A percentile compares a stretch with the other conserved stretches of the same genome.
Conservation (phyloP, 2,888 invertebrate species). For the Cistogaster globosa region DNA sequence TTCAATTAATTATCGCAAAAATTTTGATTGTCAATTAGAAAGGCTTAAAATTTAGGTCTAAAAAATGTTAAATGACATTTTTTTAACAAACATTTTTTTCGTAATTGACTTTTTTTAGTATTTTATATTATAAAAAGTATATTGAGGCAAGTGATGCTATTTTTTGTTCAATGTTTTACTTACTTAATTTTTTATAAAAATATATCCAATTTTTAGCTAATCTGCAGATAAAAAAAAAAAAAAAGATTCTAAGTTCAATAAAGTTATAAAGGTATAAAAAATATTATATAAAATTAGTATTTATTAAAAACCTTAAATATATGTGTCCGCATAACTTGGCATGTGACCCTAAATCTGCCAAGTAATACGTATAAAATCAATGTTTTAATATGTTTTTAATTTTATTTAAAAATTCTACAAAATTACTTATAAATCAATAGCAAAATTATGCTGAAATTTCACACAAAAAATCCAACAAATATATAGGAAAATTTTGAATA, state of each 20-base stretch:
- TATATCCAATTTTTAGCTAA: slow-evolving; percentile 38
- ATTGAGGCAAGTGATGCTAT: too few species aligned
- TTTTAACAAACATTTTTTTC: too few species aligned
- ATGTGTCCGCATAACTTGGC: neutral
- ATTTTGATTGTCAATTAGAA: too few species aligned
- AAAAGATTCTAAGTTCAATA: too few species aligned
- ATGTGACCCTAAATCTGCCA: slow-evolving; percentile 24
- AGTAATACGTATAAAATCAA: neutral
- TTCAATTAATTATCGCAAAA: too few species aligned
- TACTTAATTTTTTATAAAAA: slow-evolving; percentile 51
- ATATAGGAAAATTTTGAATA: slow-evolving; percentile 6
- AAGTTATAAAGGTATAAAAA: neutral
- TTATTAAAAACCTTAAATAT: neutral
- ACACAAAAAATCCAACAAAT: neutral
- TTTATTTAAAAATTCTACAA: neutral
- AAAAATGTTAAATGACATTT: too few species aligned
- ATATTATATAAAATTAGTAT: neutral
- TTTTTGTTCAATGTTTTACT: neutral
- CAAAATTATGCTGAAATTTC: slow-evolving; percentile 4
- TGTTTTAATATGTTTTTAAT: neutral
- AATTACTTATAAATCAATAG: slow-evolving; percentile 16
- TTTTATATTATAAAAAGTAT: too few species aligned
- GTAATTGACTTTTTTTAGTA: too few species aligned
- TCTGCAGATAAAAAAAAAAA: slow-evolving; percentile 40
- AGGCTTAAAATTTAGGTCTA: too few species aligned